Evolutionary conservation across 2,797 vertebrate genomes (phyloP), one percentile per base, ranked within the genome.

Genomic region (Characodon lateralis): DNA sequence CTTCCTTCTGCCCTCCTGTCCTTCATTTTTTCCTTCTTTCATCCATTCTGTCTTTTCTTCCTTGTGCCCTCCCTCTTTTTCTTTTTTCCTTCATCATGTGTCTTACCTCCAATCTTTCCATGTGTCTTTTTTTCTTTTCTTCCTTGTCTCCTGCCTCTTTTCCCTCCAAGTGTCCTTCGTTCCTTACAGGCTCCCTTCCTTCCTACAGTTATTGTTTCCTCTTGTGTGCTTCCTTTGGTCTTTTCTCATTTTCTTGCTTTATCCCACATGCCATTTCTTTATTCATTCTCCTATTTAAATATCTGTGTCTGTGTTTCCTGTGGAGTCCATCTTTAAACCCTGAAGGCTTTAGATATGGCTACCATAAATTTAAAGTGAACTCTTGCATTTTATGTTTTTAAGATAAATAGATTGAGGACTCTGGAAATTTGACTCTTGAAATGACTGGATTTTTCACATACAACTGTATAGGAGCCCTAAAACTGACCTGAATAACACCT

Each of bases 401-500:
- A 65, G 9, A 65, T 65, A 65, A 65, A 39, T 9, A 41, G 2
- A 24, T 5, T 24, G 35, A 24, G 35, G 12, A 66, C 18, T 66
- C 63, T 53, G 20, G 20, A 53, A 53, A 22, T 22, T 0, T 53
- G 2, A 22, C 6, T 55, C 20, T 41, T 8, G 63, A 41, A 66
- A 41, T 41, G 20, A 24, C 13, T 1, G 63, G 63, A 22, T 24
- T 41, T 24, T 41, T 41, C 39, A 4, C 10, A 24, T 58, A 20
- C 12, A 66, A 24, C 35, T 66, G 63, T 24, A 8, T 66, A 66
- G 63, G 35, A 41, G 31, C 63, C 63, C 71, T 56, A 77, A 86
- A 89, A 83, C 66, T 89, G 89, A 76, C 89, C 86, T 87, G 85
- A 84, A 90, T 89, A 89, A 53, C 83, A 89, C 69, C 85, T 81